phyloP scores from a whole-genome alignment of 2,113 vertebrate genomes.

The Mesocricetus auratus region DNA sequence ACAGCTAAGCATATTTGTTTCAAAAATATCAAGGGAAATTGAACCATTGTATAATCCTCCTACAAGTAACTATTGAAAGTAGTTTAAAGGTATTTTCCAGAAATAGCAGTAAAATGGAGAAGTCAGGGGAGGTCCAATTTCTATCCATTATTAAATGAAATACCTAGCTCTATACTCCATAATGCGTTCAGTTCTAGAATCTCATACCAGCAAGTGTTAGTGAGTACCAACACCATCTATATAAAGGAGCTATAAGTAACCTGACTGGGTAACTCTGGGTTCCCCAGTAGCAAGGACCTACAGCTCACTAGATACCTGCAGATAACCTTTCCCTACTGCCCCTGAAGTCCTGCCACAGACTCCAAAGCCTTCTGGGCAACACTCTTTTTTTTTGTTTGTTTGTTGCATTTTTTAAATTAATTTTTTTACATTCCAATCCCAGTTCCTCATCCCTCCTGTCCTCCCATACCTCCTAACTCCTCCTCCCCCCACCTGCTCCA shows the following conservation, averaged over 20 bases:
- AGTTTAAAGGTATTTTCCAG: slow-evolving; percentile 70
- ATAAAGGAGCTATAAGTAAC: background rate
- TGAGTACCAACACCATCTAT: background rate
- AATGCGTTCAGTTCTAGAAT: slow-evolving; percentile 47
- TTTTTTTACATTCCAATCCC: no score
- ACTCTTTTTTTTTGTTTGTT: background rate
- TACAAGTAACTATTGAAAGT: slow-evolving; percentile 57
- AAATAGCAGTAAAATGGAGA: slow-evolving; percentile 66
- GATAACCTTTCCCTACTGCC: background rate
- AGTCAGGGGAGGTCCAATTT: slow-evolving; percentile 49
- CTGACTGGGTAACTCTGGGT: background rate
- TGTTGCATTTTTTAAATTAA: no score
- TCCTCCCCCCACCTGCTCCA: no score
- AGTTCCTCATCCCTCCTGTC: no score
- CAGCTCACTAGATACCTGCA: background rate
- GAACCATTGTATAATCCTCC: slow-evolving; percentile 70
- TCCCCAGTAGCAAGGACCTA: background rate
- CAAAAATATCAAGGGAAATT: slow-evolving; percentile 60
- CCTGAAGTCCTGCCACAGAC: background rate
- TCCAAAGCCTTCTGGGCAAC: background rate
- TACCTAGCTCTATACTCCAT: slow-evolving; percentile 12
- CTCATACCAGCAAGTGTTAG: slow-evolving; percentile 35
- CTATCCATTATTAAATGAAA: slow-evolving; percentile 53
- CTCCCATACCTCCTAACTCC: no score
- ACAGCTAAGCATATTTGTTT: slow-evolving; percentile 54